Evolutionary conservation across 2,113 vertebrate species (phyloP).

Genomic region (Clarias magur): DNA sequence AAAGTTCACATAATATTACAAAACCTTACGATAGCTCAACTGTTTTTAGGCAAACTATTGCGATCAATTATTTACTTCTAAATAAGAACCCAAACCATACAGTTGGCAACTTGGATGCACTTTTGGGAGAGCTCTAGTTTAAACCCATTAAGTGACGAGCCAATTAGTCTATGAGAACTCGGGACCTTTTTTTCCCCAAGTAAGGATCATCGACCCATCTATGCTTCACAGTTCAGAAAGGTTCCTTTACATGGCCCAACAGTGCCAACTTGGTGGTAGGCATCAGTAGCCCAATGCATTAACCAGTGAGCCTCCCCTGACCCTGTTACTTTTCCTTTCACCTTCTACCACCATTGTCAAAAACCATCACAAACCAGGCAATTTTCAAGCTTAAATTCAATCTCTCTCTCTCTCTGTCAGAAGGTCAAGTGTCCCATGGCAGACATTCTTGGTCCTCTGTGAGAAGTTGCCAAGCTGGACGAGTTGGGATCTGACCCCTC

Average conservation of each 20-base stretch:
- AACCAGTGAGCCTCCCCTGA: too few relatives aligned
- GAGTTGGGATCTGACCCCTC: constrained; percentile 59
- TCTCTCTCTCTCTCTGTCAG: constrained; percentile 8
- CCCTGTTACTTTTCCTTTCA: neutral
- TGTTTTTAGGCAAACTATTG: neutral
- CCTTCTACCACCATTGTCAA: neutral
- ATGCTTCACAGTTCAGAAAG: neutral
- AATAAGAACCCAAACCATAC: neutral
- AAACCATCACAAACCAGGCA: neutral
- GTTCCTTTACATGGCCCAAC: neutral
- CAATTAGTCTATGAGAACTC: neutral
- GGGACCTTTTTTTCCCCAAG: too few relatives aligned
- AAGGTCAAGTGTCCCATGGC: constrained; percentile 65
- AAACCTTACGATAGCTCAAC: neutral
- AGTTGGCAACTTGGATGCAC: neutral
- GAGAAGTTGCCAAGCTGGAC: constrained; percentile 72
- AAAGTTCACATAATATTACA: too few relatives aligned
- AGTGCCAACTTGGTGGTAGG: too few relatives aligned
- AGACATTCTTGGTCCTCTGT: constrained; percentile 17
- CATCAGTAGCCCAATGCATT: too few relatives aligned
- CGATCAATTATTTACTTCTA: neutral
- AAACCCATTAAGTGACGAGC: neutral
- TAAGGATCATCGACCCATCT: neutral
- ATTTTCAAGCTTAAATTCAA: neutral
- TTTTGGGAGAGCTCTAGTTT: neutral